phyloP scores from a whole-genome alignment of 2,113 vertebrate genomes.

The Dinomys branickii region DNA sequence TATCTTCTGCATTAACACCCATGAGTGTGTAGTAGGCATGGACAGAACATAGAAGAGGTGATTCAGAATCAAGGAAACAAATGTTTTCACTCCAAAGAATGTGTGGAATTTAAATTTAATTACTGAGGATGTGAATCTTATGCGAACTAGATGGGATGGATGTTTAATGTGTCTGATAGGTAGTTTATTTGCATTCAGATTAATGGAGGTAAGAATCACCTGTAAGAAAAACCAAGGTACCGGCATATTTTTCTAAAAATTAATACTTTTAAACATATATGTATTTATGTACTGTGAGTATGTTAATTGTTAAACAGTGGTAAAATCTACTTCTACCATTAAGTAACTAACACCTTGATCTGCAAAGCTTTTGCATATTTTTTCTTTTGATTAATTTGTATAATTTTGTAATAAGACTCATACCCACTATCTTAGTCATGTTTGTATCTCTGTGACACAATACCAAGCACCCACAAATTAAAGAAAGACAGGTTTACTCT shows the following conservation, averaged over 20 bases:
- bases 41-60: not conserved
- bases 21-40: not conserved
- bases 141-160: conserved; percentile 27
- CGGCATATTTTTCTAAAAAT: not conserved
- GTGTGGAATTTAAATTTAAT: conserved; percentile 25
- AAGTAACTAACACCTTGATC: not conserved
- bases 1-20: not conserved
- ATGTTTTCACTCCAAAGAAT: not conserved
- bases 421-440: not conserved
- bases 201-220: conserved; percentile 45
- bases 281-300: not conserved
- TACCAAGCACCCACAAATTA: not conserved
- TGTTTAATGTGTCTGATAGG: not conserved
- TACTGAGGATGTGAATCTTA: not conserved
- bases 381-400: not conserved
- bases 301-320: conserved; percentile 52
- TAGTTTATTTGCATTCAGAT: conserved; percentile 15
- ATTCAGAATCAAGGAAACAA: not conserved
- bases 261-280: conserved; percentile 49
- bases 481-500: not conserved
- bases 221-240: not conserved
- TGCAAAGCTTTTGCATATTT: not conserved
- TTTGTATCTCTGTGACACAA: not conserved
- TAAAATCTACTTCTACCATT: conserved; percentile 22
- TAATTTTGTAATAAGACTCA: not conserved